Base-by-base conservation (phyloP, 2,888 invertebrate genomes). In the Pseudococcus longispinus region DNA sequence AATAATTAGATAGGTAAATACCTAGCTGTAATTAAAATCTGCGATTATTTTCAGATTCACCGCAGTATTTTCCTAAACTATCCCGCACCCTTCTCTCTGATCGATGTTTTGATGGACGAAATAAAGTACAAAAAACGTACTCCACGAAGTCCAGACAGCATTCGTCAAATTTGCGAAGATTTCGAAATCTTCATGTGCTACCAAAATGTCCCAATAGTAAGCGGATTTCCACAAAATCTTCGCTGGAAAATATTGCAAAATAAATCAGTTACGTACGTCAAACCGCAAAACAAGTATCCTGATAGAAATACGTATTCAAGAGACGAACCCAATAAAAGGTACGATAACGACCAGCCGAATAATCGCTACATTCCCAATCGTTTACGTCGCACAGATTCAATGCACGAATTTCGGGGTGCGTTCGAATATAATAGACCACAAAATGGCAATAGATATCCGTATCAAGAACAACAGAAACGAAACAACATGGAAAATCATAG, bases 91-190 rank as follows among this genome's bases (percentile, higher is more conserved):
- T 70, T 70, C 18, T 29, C 29, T 15, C 32, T 70, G 0, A 29
- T 70, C 18, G 29, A 70, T 15, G 70, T 70, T 15, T 70, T 70
- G 18, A 70, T 70, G 29, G 70, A 70, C 32, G 70, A 70, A 70
- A 29, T 70, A 29, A 70, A 70, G 8, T 70, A 70, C 18, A 70
- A 70, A 70, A 70, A 26, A 29, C 26, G 29, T 29, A 29, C 29
- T 0, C 70, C 29, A 15, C 29, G 29, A 11, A 29, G 15, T 29
- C 70, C 70, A 3, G 70, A 70, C 1, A 70, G 26, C 15, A 29
- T 70, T 70, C 70, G 70, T 70, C 26, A 70, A 29, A 70, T 70
- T 70, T 70, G 70, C 32, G 70, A 70, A 70, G 29, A 70, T 18
- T 70, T 70, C 6, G 70, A 70, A 29, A 70, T 29, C 29, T 70